These are phyloP conservation scores for Cheumatopsyche charites DNA, from an alignment of 1,140 invertebrate genomes.

Conservation along the genomic window DNA sequence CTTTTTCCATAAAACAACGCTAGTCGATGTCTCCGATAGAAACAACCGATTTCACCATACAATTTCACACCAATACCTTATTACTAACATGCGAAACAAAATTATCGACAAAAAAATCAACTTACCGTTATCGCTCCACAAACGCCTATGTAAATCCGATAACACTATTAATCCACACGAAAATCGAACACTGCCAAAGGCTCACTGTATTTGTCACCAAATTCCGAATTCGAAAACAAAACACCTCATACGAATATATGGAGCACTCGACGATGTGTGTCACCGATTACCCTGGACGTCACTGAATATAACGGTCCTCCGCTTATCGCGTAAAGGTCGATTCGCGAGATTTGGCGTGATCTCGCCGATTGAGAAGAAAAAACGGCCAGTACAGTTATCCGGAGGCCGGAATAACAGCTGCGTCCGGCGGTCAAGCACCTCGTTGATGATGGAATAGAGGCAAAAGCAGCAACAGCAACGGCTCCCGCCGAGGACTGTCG, in stretches of 20 bases:
- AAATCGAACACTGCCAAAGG: too few species aligned
- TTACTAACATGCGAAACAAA: neutral
- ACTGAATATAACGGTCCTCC: neutral
- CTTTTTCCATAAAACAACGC: neutral
- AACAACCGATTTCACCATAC: neutral
- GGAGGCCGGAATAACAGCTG: constrained; percentile 6
- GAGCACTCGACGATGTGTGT: too few species aligned
- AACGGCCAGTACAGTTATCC: constrained; percentile 2
- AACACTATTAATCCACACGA: neutral
- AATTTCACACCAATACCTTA: neutral
- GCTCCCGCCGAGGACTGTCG: constrained; percentile 14
- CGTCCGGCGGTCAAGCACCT: constrained; percentile 19
- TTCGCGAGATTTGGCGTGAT: too few species aligned
- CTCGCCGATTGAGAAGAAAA: neutral
- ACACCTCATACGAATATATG: too few species aligned
- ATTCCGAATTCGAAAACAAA: too few species aligned
- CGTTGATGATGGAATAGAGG: too few species aligned
- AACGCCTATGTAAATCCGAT: constrained; percentile 13
- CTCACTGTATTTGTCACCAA: too few species aligned
- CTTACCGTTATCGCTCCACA: constrained; percentile 15
- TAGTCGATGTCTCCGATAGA: neutral
- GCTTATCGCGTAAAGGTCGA: neutral
- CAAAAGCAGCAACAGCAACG: neutral
- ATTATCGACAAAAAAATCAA: neutral
- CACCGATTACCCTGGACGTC: too few species aligned